Evolutionary conservation across 64 coral and sea anemone genomes (phyloP), one percentile per base, ranked within the genome.

Genomic region (Pocillopora damicornis): DNA sequence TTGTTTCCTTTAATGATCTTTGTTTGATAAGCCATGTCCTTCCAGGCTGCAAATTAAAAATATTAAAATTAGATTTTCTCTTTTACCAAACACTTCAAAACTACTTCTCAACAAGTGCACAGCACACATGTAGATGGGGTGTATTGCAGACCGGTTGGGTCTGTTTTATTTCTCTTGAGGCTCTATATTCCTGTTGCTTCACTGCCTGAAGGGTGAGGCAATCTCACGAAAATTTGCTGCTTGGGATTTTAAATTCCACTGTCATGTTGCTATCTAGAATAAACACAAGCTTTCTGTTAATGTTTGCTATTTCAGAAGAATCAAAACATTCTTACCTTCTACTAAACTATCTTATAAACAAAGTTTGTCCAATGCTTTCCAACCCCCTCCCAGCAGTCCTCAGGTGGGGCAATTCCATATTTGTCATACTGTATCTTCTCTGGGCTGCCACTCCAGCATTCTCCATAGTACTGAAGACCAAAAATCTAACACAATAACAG

Each of bases 311-410:
- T 77, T 42, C 38, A 77, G 22, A 77, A 11, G 1, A 57, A 30
- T 60, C 18, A 68, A 25, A 25, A 2, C 20, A 1, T 25, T 58
- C 81, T 72, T 17, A 85, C 81, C 65, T 72, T 22, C 37, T 12
- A 56, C 77, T 84, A 93, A 7, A 93, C 23, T 60, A 93, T 89
- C 68, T 78, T 93, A 18, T 93, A 93, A 15, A 93, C 61, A 61
- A 60, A 93, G 76, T 93, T 93, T 56, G 78, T 36, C 38, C 65
- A 75, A 0, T 15, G 0, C 13, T 75, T 76, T 71, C 91, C 91
- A 58, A 93, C 91, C 38, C 91, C 87, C 23, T 89, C 38, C 91
- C 91, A 93, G 37, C 86, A 93, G 22, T 22, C 66, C 0, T 80
- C 38, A 37, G 91, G 87, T 6, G 66, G 76, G n/a, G 87, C 78